These are phyloP conservation scores for Gymnarchus niloticus DNA, from an alignment of 2,113 vertebrate genomes.

Conservation along the genomic window DNA sequence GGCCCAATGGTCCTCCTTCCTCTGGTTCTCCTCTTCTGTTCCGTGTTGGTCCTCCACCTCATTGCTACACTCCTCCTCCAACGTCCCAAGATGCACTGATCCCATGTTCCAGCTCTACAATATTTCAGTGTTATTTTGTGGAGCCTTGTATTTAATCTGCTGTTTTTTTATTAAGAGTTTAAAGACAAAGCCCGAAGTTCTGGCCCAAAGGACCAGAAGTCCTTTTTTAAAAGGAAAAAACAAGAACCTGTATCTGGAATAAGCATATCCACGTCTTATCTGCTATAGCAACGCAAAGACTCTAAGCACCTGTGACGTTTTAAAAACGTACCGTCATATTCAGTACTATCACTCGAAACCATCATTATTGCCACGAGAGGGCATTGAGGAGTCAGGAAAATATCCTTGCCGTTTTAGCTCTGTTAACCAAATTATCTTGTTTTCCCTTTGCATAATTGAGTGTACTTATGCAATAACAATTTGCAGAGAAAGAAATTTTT, in stretches of 20 bases:
- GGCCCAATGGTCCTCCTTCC: neutral
- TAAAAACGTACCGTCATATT: neutral
- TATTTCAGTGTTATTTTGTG: neutral
- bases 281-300: neutral
- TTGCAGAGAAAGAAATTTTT: neutral
- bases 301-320: neutral
- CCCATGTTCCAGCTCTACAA: neutral
- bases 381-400: neutral
- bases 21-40: too few relatives aligned
- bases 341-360: neutral
- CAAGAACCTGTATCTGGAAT: neutral
- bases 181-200: neutral
- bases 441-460: neutral
- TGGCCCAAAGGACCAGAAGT: neutral
- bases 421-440: neutral
- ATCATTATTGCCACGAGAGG: neutral
- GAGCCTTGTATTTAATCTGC: neutral
- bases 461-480: neutral
- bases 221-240: neutral
- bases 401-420: neutral
- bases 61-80: neutral
- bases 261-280: neutral
- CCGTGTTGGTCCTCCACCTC: neutral
- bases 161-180: neutral
- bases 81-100: neutral